Base-by-base conservation (phyloP, 2,888 invertebrate genomes). In the Oligia fasciuncula region DNA sequence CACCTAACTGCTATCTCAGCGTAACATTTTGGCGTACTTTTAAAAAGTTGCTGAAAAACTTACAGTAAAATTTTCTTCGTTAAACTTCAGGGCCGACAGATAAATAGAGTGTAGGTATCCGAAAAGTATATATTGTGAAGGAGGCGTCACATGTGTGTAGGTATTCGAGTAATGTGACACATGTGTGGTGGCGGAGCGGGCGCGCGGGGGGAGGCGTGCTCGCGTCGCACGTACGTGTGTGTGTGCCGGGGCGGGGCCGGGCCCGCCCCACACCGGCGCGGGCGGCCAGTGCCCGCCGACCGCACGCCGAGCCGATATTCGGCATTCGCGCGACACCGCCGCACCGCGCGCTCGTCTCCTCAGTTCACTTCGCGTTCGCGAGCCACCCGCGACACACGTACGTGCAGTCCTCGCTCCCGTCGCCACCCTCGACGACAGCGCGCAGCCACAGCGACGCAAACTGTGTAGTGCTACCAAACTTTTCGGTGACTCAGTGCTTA, bases 71-170 rank as follows among this genome's bases (percentile, higher is more conserved):
- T 81, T 87, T 83, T 74, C 73, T 74, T 51, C 60, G 60, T 74
- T 66, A 67, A 88, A 84, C 69, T 86, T 81, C 73, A 73, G 73
- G 81, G n/a, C 54, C 73, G 23, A 23, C n/a, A 60, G 70, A 86
- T 89, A 88, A 71, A 88, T 86, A 86, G 86, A 87, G 85, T 78
- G 93, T 95, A 95, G 95, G 95, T 94, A 95, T 94, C 88, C 90
- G 88, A 94, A 94, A 95, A 94, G 94, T 94, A 95, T 90, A 94
- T 96, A 94, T 88, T 87, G 93, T 92, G 93, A 89, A 94, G 96
- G 93, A 95, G 96, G 96, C 95, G 96, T 96, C 95, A 95, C 95
- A 94, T 95, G 91, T 95, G 93, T 95, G 95, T 95, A 94, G 94
- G 95, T 95, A 95, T 93, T 89, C 90, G 81, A 89, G 92, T 91